Conservation (phyloP, 2,888 invertebrate species). For the Brachylomia viminalis region DNA sequence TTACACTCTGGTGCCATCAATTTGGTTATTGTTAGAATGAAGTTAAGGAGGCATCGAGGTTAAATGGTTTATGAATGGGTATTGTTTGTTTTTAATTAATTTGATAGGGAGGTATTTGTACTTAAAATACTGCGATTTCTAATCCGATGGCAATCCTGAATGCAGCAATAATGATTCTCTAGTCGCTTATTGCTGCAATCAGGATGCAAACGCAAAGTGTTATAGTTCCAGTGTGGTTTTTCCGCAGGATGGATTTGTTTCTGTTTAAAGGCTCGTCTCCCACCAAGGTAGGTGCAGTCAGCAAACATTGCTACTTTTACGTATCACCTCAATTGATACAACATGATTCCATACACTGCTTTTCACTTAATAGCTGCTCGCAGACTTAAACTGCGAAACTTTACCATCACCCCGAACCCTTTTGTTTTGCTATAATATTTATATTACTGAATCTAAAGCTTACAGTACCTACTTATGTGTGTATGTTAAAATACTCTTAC, state of each 20-base stretch:
- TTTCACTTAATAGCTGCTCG: not conserved
- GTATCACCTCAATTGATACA: not conserved
- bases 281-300: not conserved
- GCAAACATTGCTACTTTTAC: not conserved
- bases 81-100: too few relatives aligned
- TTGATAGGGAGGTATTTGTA: too few relatives aligned
- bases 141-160: not conserved
- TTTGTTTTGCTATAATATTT: too few relatives aligned
- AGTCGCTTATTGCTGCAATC: not conserved
- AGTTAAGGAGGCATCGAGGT: conserved; percentile 44
- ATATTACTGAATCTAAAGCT: too few relatives aligned
- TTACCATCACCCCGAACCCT: too few relatives aligned
- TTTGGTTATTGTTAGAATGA: conserved; percentile 45
- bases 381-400: too few relatives aligned
- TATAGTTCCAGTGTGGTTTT: not conserved
- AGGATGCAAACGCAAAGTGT: not conserved
- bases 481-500: too few relatives aligned
- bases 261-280: not conserved
- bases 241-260: not conserved
- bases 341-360: not conserved
- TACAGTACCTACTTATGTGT: too few relatives aligned
- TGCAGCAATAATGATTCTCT: not conserved
- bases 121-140: too few relatives aligned
- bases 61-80: conserved; percentile 30
- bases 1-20: conserved; percentile 39